phyloP scores from a whole-genome alignment of 2,797 vertebrate species.

The Acridotheres tristis region DNA sequence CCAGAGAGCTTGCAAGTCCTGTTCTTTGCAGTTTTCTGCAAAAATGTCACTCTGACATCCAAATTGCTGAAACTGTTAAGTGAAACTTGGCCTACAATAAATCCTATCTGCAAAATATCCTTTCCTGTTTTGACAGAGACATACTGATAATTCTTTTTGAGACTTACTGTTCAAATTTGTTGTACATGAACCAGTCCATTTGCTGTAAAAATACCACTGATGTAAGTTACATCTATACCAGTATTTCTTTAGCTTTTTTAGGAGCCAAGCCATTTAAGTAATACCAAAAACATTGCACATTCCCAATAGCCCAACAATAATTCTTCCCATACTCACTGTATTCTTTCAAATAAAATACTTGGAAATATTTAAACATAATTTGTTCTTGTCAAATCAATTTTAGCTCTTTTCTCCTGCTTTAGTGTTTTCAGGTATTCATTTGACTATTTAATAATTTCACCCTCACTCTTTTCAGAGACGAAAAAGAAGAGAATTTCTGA shows the following conservation, averaged over 20 bases:
- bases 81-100: background rate
- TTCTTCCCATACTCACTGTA: background rate
- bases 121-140: background rate
- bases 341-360: background rate
- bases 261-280: background rate
- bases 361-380: background rate
- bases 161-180: background rate
- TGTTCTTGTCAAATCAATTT: background rate
- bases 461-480: background rate
- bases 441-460: background rate
- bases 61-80: background rate
- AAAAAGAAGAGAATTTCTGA: background rate
- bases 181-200: background rate
- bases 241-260: background rate
- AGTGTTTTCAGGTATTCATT: background rate
- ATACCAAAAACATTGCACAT: background rate
- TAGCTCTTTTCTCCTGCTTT: background rate
- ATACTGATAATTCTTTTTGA: background rate
- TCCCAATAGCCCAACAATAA: background rate
- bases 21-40: background rate
- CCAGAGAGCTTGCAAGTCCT: background rate
- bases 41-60: background rate
- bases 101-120: background rate
- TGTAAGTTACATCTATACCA: background rate
- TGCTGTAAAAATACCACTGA: background rate